Evolutionary conservation across 2,888 invertebrate genomes (phyloP).

Genomic region (Eurytoma californica): DNA sequence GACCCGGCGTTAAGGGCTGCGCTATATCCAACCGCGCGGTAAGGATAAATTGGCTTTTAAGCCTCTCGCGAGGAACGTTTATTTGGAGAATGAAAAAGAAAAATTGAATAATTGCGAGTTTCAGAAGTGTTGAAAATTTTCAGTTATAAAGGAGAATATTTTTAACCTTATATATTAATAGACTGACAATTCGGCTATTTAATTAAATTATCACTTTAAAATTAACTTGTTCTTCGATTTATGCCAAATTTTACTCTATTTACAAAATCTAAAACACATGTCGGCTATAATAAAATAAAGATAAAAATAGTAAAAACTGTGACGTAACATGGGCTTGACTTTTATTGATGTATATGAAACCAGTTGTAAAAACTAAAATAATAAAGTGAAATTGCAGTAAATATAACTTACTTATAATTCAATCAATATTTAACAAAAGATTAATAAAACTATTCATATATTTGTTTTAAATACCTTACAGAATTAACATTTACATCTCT

Average conservation of each 20-base stretch:
- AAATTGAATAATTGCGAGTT: too few species aligned
- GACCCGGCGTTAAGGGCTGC: too few species aligned
- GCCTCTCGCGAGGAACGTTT: background rate
- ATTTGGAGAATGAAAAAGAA: too few species aligned
- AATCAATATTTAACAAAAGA: background rate
- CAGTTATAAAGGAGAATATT: too few species aligned
- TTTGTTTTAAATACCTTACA: background rate
- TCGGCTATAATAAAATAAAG: conserved; percentile 14
- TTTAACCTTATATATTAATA: too few species aligned
- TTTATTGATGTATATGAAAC: background rate
- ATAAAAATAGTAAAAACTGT: conserved; percentile 15
- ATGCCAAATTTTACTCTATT: conserved; percentile 17
- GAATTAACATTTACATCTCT: background rate
- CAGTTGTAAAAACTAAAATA: background rate
- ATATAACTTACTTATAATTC: too few species aligned
- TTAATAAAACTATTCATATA: background rate
- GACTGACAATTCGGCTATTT: too few species aligned
- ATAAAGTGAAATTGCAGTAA: too few species aligned
- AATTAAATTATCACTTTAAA: background rate
- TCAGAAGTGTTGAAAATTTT: too few species aligned
- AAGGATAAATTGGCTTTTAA: background rate
- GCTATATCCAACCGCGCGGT: background rate
- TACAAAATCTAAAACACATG: conserved; percentile 1
- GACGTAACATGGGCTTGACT: conserved; percentile 3
- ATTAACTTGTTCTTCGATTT: conserved; percentile 1